Conservation (phyloP, 1,140 invertebrate genomes). For the Scaptomyza montana region DNA sequence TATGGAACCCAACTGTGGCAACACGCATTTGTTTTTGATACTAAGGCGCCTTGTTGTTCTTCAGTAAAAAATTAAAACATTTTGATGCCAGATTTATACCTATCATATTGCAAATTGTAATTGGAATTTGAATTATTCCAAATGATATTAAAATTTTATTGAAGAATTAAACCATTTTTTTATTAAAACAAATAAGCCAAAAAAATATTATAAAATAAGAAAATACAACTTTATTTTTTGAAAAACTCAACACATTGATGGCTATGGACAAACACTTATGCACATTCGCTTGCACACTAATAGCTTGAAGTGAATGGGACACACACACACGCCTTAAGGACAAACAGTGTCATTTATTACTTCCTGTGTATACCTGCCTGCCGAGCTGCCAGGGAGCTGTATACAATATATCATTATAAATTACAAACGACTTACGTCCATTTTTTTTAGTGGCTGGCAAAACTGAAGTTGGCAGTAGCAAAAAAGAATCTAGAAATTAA, state of each 20-base stretch:
- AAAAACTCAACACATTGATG: too few species aligned
- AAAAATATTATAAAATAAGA: too few species aligned
- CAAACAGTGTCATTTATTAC: conserved; percentile 77
- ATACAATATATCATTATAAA: conserved; percentile 82
- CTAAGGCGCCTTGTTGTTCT: not conserved
- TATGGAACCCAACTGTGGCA: conserved; percentile 9
- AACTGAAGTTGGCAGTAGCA: conserved; percentile 66
- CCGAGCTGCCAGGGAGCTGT: conserved; percentile 74
- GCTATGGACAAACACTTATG: not conserved
- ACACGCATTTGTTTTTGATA: conserved; percentile 33
- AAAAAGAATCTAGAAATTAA: conserved; percentile 25
- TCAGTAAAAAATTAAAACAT: too few species aligned
- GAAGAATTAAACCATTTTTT: too few species aligned
- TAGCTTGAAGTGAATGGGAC: conserved; percentile 32
- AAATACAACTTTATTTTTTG: too few species aligned
- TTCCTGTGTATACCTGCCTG: conserved; percentile 73
- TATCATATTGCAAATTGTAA: too few species aligned
- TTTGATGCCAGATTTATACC: too few species aligned
- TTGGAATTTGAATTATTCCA: too few species aligned
- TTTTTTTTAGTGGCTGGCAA: conserved; percentile 73
- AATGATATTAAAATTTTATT: too few species aligned
- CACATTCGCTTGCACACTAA: conserved; percentile 43
- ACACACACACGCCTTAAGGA: conserved; percentile 6
- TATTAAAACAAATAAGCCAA: too few species aligned
- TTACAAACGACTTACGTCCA: conserved; percentile 82